Percentiles rank a stretch among this genome's conserved stretches.
Evolutionary conservation across 1,140 invertebrate genomes (phyloP).

Genomic region (Lycorma delicatula): DNA sequence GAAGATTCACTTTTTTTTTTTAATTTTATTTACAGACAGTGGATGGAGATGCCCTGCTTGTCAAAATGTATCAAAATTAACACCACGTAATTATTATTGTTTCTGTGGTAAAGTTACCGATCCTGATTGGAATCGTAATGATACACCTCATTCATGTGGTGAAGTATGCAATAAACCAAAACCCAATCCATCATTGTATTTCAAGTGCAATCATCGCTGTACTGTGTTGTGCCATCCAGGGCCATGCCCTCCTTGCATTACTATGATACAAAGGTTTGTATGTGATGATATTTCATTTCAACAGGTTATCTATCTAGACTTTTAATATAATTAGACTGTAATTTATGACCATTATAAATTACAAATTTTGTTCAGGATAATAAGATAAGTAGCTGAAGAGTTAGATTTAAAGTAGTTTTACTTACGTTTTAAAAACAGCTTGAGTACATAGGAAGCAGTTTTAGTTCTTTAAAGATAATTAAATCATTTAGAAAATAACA

Average conservation of each 20-base stretch:
- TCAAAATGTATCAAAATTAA: conserved; percentile 57
- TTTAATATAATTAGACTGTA: no score
- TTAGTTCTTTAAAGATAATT: no score
- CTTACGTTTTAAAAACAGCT: no score
- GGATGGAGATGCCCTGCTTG: conserved; percentile 92
- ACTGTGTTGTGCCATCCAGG: conserved; percentile 86
- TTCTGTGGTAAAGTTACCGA: conserved; percentile 69
- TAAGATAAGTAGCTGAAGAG: no score
- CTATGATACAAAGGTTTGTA: conserved; percentile 40
- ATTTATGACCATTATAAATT: no score
- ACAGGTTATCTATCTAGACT: no score
- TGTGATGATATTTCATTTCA: no score
- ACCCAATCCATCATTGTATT: conserved; percentile 33
- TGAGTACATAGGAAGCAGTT: no score
- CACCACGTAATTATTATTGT: conserved; percentile 68
- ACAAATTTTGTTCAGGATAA: no score
- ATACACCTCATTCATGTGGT: conserved; percentile 82
- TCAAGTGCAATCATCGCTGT: conserved; percentile 69
- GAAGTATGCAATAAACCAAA: conserved; percentile 63
- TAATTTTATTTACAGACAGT: conserved; percentile 52
- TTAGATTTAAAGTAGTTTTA: no score
- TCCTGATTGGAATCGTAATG: conserved; percentile 61
- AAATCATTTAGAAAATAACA: no score
- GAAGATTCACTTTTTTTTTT: no score
- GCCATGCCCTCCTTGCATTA: conserved; percentile 57